These are phyloP conservation scores for Heliconius erato DNA, from an alignment of 2,888 invertebrate species.

Conservation along the genomic window DNA sequence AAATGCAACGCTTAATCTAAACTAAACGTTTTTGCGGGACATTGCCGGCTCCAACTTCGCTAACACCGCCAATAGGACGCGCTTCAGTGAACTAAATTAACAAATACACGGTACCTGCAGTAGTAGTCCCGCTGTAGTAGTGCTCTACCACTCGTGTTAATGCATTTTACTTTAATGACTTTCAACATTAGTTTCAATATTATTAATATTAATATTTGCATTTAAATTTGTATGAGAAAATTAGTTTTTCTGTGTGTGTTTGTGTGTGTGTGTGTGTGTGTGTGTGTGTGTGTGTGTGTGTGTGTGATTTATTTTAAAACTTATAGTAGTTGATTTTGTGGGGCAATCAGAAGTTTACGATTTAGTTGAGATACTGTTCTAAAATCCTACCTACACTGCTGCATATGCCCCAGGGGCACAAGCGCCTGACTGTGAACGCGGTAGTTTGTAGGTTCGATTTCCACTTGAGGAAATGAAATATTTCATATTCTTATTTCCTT, in stretches of 20 bases:
- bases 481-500: too few relatives aligned
- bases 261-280: background rate
- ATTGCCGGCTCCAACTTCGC: constrained; percentile 33
- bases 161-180: constrained; percentile 19
- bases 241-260: background rate
- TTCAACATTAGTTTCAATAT: constrained; percentile 8
- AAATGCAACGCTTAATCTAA: constrained; percentile 27
- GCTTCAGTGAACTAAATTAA: constrained; percentile 38
- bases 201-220: background rate
- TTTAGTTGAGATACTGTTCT: too few relatives aligned
- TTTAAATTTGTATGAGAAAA: background rate
- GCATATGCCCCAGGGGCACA: too few relatives aligned
- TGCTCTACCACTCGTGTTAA: constrained; percentile 13
- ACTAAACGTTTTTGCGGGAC: constrained; percentile 40
- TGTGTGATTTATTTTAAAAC: background rate
- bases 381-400: too few relatives aligned
- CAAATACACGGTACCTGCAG: constrained; percentile 25
- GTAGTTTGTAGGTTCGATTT: too few relatives aligned
- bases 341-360: too few relatives aligned
- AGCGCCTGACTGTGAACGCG: background rate
- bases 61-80: constrained; percentile 28
- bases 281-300: background rate
- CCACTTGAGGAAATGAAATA: too few relatives aligned
- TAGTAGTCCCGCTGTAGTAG: background rate
- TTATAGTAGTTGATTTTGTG: background rate